Base-by-base conservation (phyloP, 2,797 vertebrate genomes). In the Hydrolagus colliei region DNA sequence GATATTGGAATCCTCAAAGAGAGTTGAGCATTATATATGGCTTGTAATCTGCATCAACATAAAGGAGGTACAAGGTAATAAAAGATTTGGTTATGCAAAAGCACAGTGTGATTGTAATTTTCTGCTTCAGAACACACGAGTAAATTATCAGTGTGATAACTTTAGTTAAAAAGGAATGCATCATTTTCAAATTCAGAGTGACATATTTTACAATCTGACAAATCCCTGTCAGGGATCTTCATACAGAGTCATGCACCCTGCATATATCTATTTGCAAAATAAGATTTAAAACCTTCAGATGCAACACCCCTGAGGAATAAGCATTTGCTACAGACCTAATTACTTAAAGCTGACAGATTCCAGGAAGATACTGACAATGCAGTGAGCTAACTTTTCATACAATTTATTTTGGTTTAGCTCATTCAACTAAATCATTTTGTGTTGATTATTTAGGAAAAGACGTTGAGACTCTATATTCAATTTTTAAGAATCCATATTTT, bases 81-180 rank as follows among this genome's bases (percentile, higher is more conserved):
- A 84, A 71, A 18, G 18, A 71, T 71, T 35, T 71, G 32, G 79
- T 67, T 84, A 20, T 52, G 65, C 65, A 68, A 63, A 84, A 84
- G 71, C 65, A 71, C n/a, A 20, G 79, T 52, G 71, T 7, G 18
- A 84, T 84, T 52, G 65, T 67, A 84, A 84, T 84, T 71, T 84
- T 84, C 79, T 84, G 79, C 79, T 71, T 84, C 79, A 84, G 65
- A n/a, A 84, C n/a, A 68, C 62, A 71, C 27, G 32, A 52, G 65
- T 11, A 84, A 84, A 84, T 84, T 52, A 71, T 16, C 18, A 76
- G 16, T 68, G 32, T 27, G n/a, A 11, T 67, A 71, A 84, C 32
- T 71, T 84, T 84, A 71, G 79, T 67, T 41, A 84, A 71, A 27
- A 52, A 84, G 32, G 68, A 84, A 71, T 71, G 27, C 16, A 84